These are phyloP conservation scores for Tinea trinotella DNA, from an alignment of 2,888 invertebrate species.

Conservation along the genomic window DNA sequence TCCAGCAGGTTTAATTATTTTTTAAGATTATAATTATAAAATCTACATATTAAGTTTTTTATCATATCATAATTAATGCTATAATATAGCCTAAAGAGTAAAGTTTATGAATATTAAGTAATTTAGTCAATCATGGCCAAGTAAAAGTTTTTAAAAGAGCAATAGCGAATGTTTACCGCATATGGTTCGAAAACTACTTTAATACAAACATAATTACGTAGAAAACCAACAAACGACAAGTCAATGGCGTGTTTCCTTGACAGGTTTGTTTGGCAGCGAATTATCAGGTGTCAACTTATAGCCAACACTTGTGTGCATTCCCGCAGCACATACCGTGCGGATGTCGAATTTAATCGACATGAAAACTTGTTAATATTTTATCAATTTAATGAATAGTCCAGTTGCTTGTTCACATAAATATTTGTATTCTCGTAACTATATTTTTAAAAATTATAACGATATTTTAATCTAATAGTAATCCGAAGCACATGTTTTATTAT, in stretches of 20 bases:
- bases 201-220: background rate
- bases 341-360: background rate
- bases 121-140: too few relatives aligned
- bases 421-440: too few relatives aligned
- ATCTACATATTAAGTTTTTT: too few relatives aligned
- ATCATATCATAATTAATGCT: background rate
- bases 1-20: too few relatives aligned
- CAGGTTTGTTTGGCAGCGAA: background rate
- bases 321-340: background rate
- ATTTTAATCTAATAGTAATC: too few relatives aligned
- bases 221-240: background rate
- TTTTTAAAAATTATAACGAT: too few relatives aligned
- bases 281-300: slow-evolving; percentile 3
- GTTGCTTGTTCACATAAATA: background rate
- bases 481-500: too few relatives aligned
- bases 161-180: slow-evolving; percentile 1
- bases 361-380: background rate
- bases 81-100: background rate
- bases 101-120: background rate
- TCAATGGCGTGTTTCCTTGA: background rate
- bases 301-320: slow-evolving; percentile 17
- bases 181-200: background rate
- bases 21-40: too few relatives aligned
- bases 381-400: too few relatives aligned
- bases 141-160: too few relatives aligned